phyloP scores from a whole-genome alignment of 2,888 invertebrate genomes.

The Epiblema foenella region DNA sequence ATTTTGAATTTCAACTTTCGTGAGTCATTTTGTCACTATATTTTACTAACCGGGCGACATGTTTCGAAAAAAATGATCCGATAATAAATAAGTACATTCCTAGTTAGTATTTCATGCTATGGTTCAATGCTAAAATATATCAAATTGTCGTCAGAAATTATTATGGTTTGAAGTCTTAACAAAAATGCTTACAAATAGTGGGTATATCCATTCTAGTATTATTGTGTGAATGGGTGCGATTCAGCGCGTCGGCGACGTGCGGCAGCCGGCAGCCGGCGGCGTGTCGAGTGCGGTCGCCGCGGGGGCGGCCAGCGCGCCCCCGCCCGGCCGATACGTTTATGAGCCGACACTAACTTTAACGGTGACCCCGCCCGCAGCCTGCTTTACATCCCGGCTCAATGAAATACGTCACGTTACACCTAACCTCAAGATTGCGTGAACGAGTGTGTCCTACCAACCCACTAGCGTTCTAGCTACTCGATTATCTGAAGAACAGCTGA shows the following conservation, averaged over 20 bases:
- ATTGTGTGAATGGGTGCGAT: constrained; percentile 79
- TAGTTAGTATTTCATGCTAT: too few species aligned
- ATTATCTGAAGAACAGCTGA: constrained; percentile 13
- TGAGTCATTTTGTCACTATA: too few species aligned
- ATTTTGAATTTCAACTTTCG: neutral
- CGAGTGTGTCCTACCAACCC: constrained; percentile 34
- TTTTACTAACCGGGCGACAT: too few species aligned
- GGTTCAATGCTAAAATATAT: neutral
- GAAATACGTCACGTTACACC: constrained; percentile 63
- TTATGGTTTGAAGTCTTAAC: neutral
- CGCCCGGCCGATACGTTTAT: constrained; percentile 76
- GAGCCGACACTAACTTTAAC: constrained; percentile 80
- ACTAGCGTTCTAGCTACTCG: constrained; percentile 18
- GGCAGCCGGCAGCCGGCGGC: constrained; percentile 69
- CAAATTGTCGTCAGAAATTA: neutral
- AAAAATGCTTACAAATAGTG: constrained; percentile 44
- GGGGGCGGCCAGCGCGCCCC: constrained; percentile 65
- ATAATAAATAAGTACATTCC: too few species aligned
- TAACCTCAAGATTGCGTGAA: constrained; percentile 42
- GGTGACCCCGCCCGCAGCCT: constrained; percentile 76
- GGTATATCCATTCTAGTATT: constrained; percentile 54
- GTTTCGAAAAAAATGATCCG: too few species aligned
- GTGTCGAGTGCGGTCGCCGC: constrained; percentile 84
- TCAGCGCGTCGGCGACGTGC: constrained; percentile 82
- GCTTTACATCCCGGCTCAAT: constrained; percentile 78